These are phyloP conservation scores for Noctua fimbriata DNA, from an alignment of 2,888 invertebrate genomes.

Conservation along the genomic window DNA sequence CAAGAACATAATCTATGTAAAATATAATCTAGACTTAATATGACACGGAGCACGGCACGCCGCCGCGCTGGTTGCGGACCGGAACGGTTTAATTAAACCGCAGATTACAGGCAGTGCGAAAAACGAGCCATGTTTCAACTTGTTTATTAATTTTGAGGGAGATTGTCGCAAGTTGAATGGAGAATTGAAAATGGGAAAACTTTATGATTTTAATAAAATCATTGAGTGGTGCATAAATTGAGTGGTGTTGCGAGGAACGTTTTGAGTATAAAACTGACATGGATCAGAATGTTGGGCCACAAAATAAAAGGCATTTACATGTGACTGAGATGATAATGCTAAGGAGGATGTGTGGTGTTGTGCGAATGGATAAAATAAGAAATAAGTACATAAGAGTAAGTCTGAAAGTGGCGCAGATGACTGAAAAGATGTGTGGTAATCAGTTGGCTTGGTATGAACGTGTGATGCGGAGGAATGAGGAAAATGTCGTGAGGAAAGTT, in stretches of 20 bases:
- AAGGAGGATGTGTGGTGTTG: background rate
- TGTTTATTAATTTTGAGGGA: slow-evolving; percentile 37
- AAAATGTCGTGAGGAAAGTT: background rate
- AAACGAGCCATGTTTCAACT: slow-evolving; percentile 27
- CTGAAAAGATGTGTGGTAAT: background rate
- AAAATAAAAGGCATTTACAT: background rate
- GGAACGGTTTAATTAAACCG: slow-evolving; percentile 56
- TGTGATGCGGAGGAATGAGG: background rate
- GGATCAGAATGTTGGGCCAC: background rate
- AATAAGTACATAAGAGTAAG: background rate
- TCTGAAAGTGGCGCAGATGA: background rate
- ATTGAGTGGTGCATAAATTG: background rate
- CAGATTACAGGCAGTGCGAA: slow-evolving; percentile 25
- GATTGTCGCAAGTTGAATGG: background rate
- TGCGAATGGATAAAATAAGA: background rate
- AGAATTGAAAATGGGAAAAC: background rate
- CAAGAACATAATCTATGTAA: slow-evolving; percentile 31
- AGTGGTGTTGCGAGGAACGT: background rate
- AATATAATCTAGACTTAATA: slow-evolving; percentile 47
- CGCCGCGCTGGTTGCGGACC: background rate
- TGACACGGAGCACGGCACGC: slow-evolving; percentile 30
- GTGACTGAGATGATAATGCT: background rate
- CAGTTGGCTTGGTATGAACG: background rate
- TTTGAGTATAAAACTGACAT: background rate
- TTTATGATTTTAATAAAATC: background rate